Conservation (phyloP, 2,113 vertebrate species). For the Nipponia nippon region DNA sequence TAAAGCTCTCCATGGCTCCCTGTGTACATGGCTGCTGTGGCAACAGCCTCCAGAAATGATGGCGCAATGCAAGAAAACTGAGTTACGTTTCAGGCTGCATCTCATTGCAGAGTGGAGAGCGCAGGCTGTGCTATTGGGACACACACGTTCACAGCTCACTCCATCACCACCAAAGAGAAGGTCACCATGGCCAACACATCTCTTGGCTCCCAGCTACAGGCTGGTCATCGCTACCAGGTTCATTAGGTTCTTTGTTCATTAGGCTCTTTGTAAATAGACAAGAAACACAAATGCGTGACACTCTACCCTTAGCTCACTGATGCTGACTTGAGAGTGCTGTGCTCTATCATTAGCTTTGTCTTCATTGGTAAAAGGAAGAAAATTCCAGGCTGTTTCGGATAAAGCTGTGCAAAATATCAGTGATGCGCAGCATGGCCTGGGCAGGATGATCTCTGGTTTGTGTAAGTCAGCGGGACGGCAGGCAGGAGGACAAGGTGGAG, state of each 20-base stretch:
- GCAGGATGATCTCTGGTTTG: not conserved
- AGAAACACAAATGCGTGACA: not conserved
- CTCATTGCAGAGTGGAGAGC: not conserved
- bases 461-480: not conserved
- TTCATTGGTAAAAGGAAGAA: not conserved
- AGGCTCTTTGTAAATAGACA: not conserved
- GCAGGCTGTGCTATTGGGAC: not conserved
- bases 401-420: not conserved
- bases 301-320: not conserved
- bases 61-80: not conserved
- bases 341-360: not conserved
- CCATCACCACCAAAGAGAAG: not conserved
- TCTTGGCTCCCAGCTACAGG: not conserved
- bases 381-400: not conserved
- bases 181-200: not conserved
- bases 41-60: not conserved
- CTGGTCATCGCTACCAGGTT: not conserved
- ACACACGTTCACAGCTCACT: rapidly evolving
- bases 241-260: not conserved
- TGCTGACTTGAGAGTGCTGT: not conserved
- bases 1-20: not conserved
- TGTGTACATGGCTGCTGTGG: not conserved
- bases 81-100: not conserved
- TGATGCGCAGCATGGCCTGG: not conserved
- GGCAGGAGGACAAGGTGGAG: not conserved